Evolutionary conservation across 1,140 invertebrate species (phyloP).

Genomic region (Harlomillsia oculata): DNA sequence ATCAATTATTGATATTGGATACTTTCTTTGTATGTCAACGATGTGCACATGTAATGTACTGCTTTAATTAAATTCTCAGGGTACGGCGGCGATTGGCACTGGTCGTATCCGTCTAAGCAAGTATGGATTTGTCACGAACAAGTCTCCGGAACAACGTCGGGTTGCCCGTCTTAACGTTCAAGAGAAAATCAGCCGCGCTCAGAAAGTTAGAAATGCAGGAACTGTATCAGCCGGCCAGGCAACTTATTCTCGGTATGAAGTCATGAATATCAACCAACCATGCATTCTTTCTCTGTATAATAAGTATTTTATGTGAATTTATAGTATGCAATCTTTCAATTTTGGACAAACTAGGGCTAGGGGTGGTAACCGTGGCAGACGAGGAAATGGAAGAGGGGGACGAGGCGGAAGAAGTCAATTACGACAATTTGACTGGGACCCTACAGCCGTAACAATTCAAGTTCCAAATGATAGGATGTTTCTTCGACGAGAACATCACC

Average conservation of each 20-base stretch:
- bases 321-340: not conserved
- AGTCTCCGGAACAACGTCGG: slow-evolving; percentile 5
- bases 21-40: too few species aligned
- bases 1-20: too few species aligned
- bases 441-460: too few species aligned
- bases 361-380: too few species aligned
- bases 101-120: slow-evolving; percentile 13
- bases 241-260: not conserved
- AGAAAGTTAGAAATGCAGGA: not conserved
- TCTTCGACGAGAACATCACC: too few species aligned
- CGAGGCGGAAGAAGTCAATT: too few species aligned
- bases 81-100: not conserved
- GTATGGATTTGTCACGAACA: slow-evolving; percentile 20
- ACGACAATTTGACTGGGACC: too few species aligned
- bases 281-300: not conserved
- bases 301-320: not conserved
- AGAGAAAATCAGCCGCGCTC: slow-evolving; percentile 20
- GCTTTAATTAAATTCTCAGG: slow-evolving; percentile 1
- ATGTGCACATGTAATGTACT: too few species aligned
- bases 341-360: not conserved
- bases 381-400: too few species aligned
- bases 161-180: slow-evolving; percentile 11
- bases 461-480: too few species aligned
- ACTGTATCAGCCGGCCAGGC: not conserved
- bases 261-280: not conserved